Evolutionary conservation across 2,888 invertebrate species (phyloP).

Genomic region (Endotricha flammealis): DNA sequence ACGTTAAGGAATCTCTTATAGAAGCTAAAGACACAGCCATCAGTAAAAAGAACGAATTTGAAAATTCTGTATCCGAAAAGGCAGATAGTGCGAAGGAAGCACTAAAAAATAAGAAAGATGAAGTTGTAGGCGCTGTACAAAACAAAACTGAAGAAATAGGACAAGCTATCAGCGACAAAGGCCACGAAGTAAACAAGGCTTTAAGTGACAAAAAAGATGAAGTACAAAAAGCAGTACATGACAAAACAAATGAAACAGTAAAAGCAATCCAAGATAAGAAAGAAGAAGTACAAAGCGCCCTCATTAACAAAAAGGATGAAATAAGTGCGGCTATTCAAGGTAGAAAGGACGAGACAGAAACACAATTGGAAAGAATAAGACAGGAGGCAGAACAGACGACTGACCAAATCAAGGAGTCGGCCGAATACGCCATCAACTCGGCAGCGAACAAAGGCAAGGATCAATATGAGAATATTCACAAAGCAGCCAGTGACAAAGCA

Average conservation of each 20-base stretch:
- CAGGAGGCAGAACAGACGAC: slow-evolving; percentile 64
- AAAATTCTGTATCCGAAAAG: slow-evolving; percentile 21
- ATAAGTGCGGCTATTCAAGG: slow-evolving; percentile 21
- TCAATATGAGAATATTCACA: slow-evolving; percentile 39
- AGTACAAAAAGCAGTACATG: slow-evolving; percentile 40
- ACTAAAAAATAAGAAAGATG: slow-evolving; percentile 30
- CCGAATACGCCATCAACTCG: slow-evolving; percentile 57
- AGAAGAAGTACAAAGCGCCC: slow-evolving; percentile 32
- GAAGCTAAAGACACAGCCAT: slow-evolving; percentile 32
- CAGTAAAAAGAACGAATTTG: slow-evolving; percentile 32
- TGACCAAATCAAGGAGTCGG: slow-evolving; percentile 63
- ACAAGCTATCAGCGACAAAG: slow-evolving; percentile 31
- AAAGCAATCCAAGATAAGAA: slow-evolving; percentile 35
- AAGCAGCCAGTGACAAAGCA: slow-evolving; percentile 35
- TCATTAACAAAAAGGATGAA: slow-evolving; percentile 38
- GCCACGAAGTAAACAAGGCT: slow-evolving; percentile 23
- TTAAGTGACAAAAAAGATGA: slow-evolving; percentile 18
- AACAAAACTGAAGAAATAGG: slow-evolving; percentile 33
- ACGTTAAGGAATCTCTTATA: slow-evolving; percentile 26
- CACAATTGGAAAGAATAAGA: slow-evolving; percentile 58
- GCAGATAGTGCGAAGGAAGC: slow-evolving; percentile 25
- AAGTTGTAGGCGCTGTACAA: slow-evolving; percentile 29
- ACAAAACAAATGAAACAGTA: slow-evolving; percentile 30
- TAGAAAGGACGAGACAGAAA: slow-evolving; percentile 25
- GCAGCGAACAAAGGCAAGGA: slow-evolving; percentile 43